Evolutionary conservation across 2,797 vertebrate species (phyloP).

Genomic region (Spinus olivaceus): DNA sequence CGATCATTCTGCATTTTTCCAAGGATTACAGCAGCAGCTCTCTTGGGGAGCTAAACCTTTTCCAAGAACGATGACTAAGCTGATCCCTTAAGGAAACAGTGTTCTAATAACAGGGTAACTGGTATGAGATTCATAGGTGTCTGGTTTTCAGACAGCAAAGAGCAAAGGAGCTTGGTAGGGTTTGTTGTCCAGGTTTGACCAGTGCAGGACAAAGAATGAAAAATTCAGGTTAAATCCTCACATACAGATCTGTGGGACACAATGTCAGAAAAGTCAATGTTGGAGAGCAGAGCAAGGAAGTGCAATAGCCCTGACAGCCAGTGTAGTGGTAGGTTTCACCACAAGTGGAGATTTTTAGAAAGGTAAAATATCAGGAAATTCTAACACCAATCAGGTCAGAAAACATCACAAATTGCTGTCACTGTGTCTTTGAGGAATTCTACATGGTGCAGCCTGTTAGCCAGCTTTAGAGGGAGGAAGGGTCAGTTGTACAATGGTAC

Average conservation of each 20-base stretch:
- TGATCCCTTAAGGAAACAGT: background rate
- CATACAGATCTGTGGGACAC: background rate
- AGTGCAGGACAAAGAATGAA: background rate
- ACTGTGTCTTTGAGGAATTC: background rate
- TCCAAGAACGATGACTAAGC: conserved; percentile 15
- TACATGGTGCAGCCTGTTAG: background rate
- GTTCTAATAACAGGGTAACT: background rate
- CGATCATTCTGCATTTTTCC: background rate
- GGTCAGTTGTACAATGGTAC: background rate
- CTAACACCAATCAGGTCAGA: background rate
- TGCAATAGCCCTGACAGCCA: background rate
- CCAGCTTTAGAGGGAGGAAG: background rate
- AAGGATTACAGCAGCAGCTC: background rate
- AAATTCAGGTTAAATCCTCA: background rate
- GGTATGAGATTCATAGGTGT: background rate
- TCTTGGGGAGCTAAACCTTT: background rate
- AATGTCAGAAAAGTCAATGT: fast-evolving
- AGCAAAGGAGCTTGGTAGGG: background rate
- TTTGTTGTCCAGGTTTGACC: background rate
- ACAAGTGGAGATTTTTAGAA: background rate
- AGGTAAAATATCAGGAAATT: background rate
- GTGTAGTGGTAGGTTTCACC: background rate
- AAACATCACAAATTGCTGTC: background rate
- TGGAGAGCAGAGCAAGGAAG: background rate
- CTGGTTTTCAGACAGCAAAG: background rate